Percentiles rank a stretch among this genome's conserved stretches.
These are phyloP conservation scores for Papilio demoleus DNA, from an alignment of 2,888 invertebrate genomes.

Conservation along the genomic window DNA sequence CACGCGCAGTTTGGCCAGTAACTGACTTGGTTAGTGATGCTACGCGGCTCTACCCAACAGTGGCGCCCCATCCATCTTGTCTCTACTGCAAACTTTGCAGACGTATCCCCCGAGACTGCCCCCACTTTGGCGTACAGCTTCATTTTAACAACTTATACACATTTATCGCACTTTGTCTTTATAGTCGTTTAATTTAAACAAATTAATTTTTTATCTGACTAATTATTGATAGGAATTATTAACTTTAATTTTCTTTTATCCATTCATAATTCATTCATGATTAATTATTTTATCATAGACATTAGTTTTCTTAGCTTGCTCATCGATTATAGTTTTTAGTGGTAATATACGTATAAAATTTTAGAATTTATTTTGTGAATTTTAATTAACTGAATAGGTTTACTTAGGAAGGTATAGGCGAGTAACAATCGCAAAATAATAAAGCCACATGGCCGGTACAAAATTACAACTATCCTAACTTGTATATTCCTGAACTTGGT, in stretches of 20 bases:
- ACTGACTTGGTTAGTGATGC: constrained; percentile 35
- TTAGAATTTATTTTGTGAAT: background rate
- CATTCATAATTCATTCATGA: background rate
- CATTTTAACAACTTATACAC: constrained; percentile 31
- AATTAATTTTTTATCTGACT: constrained; percentile 3
- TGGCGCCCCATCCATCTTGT: constrained; percentile 55
- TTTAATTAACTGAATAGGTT: background rate
- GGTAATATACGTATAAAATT: background rate
- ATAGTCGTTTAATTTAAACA: background rate
- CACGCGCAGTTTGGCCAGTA: constrained; percentile 28
- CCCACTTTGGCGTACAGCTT: constrained; percentile 18
- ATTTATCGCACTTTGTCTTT: constrained; percentile 9
- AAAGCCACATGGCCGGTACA: constrained; percentile 5
- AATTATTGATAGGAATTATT: background rate
- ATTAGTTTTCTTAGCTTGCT: background rate
- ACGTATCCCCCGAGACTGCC: constrained; percentile 57
- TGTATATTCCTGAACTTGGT: constrained; percentile 11
- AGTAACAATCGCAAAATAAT: constrained; percentile 3
- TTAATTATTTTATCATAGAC: background rate
- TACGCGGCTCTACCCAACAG: constrained; percentile 10
- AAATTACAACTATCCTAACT: constrained; percentile 28
- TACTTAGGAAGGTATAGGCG: background rate
- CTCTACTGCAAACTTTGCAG: constrained; percentile 61
- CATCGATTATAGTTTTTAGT: background rate
- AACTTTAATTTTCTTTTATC: background rate